Evolutionary conservation across 2,888 invertebrate species (phyloP).

Genomic region (Pseudococcus viburni): DNA sequence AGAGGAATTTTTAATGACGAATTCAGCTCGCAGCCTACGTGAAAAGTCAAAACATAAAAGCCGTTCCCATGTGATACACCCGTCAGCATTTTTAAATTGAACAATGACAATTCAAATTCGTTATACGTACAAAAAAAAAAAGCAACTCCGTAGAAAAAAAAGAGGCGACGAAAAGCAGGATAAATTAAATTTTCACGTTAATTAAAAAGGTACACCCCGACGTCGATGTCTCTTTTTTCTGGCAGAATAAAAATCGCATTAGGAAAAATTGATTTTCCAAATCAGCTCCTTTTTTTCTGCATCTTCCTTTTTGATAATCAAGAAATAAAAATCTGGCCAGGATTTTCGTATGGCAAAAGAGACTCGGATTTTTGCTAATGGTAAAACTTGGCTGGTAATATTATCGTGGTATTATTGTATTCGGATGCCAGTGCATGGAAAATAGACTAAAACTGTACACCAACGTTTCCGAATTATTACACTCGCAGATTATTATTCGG

Average conservation of each 20-base stretch:
- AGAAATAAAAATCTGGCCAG: not conserved
- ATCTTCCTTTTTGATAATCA: not conserved
- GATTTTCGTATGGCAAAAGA: not conserved
- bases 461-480: not conserved
- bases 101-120: not conserved
- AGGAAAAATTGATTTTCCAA: no score
- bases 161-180: not conserved
- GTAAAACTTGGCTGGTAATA: constrained; percentile 12
- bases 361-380: not conserved
- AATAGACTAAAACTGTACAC: not conserved
- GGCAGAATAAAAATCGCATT: no score
- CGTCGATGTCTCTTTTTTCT: not conserved
- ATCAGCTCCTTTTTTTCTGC: no score
- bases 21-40: constrained; percentile 9
- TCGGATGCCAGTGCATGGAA: not conserved
- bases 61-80: not conserved
- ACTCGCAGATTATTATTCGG: not conserved
- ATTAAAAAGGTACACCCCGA: not conserved
- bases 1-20: constrained; percentile 19
- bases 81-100: not conserved
- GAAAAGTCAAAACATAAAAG: not conserved
- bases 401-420: not conserved
- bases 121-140: not conserved
- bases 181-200: not conserved
- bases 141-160: not conserved